Percentiles rank a stretch among this genome's conserved stretches.
phyloP scores from a whole-genome alignment of 1,140 invertebrate species.

The Octopus sinensis region DNA sequence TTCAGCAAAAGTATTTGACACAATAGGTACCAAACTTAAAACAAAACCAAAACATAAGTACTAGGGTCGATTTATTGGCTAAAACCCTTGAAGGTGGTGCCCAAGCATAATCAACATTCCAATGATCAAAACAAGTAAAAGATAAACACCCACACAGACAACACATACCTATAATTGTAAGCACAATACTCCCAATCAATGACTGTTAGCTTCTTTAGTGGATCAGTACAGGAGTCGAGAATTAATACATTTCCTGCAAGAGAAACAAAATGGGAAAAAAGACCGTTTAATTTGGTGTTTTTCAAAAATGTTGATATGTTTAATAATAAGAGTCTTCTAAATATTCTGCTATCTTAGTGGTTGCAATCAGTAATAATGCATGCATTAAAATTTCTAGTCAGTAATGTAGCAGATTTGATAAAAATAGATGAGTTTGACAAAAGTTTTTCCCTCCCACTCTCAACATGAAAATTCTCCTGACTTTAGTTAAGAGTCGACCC shows the following conservation, averaged over 20 bases:
- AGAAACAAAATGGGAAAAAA: slow-evolving; percentile 8
- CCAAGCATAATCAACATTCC: not conserved
- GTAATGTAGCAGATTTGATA: no score
- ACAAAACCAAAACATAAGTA: not conserved
- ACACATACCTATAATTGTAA: slow-evolving; percentile 47
- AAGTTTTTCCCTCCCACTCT: no score
- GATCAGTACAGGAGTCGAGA: slow-evolving; percentile 20
- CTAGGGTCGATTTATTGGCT: not conserved
- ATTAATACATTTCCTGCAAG: slow-evolving; percentile 46
- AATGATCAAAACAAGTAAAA: not conserved
- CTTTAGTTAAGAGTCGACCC: no score
- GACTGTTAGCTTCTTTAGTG: slow-evolving; percentile 36
- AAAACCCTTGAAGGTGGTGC: not conserved
- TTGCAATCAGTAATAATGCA: no score
- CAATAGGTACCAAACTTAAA: not conserved
- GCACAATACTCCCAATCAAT: slow-evolving; percentile 52
- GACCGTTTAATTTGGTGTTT: no score
- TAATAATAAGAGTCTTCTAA: no score
- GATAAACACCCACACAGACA: not conserved
- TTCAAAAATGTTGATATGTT: no score
- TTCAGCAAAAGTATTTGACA: not conserved
- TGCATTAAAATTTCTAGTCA: no score
- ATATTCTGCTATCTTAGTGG: no score
- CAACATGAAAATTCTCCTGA: no score
- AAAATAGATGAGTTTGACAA: no score